Conservation (phyloP, 2,113 vertebrate species). For the Cyphomyrus discorhynchus region DNA sequence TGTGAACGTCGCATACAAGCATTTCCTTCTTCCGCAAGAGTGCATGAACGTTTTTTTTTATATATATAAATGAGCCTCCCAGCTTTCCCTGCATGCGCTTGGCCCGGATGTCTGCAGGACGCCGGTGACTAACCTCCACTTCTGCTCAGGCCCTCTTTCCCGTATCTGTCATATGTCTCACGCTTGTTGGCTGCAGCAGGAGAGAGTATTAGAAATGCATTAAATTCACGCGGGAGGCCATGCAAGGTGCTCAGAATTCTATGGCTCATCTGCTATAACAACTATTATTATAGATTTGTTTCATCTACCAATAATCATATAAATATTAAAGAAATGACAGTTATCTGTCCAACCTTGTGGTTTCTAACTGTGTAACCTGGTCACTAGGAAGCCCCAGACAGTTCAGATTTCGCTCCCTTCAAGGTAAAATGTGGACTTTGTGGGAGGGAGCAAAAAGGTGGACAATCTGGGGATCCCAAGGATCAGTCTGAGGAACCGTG, state of each 20-base stretch:
- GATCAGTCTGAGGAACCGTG: background rate
- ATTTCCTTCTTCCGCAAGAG: background rate
- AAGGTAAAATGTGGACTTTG: background rate
- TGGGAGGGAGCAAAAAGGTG: background rate
- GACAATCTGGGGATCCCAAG: background rate
- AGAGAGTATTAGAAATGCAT: conserved; percentile 18
- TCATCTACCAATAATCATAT: background rate
- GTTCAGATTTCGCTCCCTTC: background rate
- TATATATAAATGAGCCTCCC: background rate
- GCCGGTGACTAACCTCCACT: conserved; percentile 38
- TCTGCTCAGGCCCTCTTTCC: conserved; percentile 82
- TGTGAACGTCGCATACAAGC: background rate
- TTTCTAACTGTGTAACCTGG: background rate
- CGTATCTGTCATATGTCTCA: conserved; percentile 78
- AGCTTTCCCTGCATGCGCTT: background rate
- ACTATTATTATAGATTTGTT: background rate
- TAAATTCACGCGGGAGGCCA: background rate
- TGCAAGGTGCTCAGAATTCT: background rate
- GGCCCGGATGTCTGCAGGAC: no score
- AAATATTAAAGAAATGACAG: background rate
- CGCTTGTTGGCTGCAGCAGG: conserved; percentile 72
- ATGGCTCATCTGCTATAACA: background rate
- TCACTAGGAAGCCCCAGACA: background rate
- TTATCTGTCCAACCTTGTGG: background rate
- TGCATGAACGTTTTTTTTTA: background rate